Percentiles rank a stretch among this genome's conserved stretches.
These are phyloP conservation scores for Zeus faber DNA, from an alignment of 2,113 vertebrate species.

Conservation along the genomic window DNA sequence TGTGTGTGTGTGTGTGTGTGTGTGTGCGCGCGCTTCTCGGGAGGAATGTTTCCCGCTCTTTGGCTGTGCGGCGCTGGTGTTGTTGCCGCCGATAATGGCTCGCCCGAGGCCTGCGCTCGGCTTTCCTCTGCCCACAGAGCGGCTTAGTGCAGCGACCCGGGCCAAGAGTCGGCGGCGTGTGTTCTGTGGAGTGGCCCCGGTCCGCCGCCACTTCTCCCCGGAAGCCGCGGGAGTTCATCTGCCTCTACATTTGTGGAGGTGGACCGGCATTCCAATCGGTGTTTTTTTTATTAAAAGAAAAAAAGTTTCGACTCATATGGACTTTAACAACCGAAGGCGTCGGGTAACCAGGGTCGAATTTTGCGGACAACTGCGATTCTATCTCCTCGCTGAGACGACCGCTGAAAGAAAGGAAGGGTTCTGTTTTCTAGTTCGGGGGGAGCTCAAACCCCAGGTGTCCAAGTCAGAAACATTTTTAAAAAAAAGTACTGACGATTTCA, in stretches of 20 bases:
- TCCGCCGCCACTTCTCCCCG: background rate
- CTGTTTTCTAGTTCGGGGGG: no score
- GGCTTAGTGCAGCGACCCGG: slow-evolving; percentile 40
- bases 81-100: slow-evolving; percentile 20
- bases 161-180: slow-evolving; percentile 12
- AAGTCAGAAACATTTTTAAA: no score
- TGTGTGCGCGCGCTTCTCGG: slow-evolving; percentile 10
- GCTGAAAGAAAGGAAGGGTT: no score
- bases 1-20: slow-evolving; percentile 7
- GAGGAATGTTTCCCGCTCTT: no score
- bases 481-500: no score
- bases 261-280: background rate
- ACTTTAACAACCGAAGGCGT: no score
- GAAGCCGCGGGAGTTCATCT: background rate
- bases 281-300: no score
- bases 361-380: no score
- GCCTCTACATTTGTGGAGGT: background rate
- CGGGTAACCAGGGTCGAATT: no score
- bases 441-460: no score
- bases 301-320: no score
- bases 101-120: slow-evolving; percentile 43
- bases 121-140: slow-evolving; percentile 39
- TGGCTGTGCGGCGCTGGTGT: slow-evolving; percentile 5
- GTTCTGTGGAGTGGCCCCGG: background rate
- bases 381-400: no score